These are phyloP conservation scores for Phoxinus dragarum DNA, from an alignment of 2,797 vertebrate genomes.

Conservation along the genomic window DNA sequence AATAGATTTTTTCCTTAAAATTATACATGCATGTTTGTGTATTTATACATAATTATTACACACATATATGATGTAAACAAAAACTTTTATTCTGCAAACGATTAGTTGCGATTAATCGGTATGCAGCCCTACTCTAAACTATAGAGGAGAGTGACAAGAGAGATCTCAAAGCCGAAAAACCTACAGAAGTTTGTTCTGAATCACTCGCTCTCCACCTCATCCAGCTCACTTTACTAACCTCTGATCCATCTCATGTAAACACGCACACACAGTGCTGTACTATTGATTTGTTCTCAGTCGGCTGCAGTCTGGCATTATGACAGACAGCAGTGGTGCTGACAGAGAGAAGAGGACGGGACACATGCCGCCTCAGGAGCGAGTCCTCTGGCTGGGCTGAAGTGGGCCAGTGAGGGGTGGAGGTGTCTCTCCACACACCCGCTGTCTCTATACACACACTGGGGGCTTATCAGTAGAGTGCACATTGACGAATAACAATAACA, in stretches of 20 bases:
- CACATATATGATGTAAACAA: too few relatives aligned
- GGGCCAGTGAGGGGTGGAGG: slow-evolving; percentile 24
- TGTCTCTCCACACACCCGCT: slow-evolving; percentile 63
- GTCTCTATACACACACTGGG: slow-evolving; percentile 59
- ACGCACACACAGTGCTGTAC: slow-evolving; percentile 8
- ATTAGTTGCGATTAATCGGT: too few relatives aligned
- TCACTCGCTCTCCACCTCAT: background rate
- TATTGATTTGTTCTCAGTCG: slow-evolving; percentile 32
- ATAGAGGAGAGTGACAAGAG: background rate
- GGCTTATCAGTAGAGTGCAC: slow-evolving; percentile 65
- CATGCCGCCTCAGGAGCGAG: slow-evolving; percentile 24
- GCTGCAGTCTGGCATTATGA: slow-evolving; percentile 33
- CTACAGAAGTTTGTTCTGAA: background rate
- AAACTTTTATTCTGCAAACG: too few relatives aligned
- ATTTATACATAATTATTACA: too few relatives aligned
- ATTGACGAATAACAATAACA: slow-evolving; percentile 56
- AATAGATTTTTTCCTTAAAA: too few relatives aligned
- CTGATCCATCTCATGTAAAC: slow-evolving; percentile 9
- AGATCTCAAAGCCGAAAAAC: background rate
- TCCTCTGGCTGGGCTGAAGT: slow-evolving; percentile 21
- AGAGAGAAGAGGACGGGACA: slow-evolving; percentile 40
- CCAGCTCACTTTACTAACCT: background rate
- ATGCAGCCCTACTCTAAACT: background rate
- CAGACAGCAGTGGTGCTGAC: slow-evolving; percentile 30
- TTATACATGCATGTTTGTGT: too few relatives aligned